These are phyloP conservation scores for Sorex maritimensis DNA, from an alignment of 2,797 vertebrate genomes.

Conservation along the genomic window DNA sequence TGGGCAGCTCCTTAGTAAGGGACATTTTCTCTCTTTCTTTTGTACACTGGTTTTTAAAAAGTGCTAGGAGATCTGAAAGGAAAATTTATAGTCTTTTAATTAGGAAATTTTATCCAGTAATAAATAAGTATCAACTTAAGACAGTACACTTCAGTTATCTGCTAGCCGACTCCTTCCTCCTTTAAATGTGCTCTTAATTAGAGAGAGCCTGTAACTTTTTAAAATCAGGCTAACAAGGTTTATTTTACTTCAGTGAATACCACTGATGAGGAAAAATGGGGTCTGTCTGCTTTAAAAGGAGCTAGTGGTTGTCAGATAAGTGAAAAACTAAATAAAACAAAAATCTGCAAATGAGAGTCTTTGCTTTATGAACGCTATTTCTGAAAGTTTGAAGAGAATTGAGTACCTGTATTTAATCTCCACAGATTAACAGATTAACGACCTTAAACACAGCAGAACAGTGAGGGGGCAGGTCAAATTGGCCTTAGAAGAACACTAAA, in stretches of 20 bases:
- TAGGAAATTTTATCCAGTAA: conserved; percentile 77
- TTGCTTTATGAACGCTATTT: conserved; percentile 49
- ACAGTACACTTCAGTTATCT: background rate
- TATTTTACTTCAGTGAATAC: conserved; percentile 38
- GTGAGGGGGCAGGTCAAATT: background rate
- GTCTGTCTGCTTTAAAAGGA: conserved; percentile 45
- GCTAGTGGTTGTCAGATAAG: conserved; percentile 25
- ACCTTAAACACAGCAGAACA: background rate
- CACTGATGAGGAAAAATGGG: background rate
- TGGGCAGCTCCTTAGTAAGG: background rate
- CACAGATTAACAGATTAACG: background rate
- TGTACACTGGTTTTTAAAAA: conserved; percentile 62
- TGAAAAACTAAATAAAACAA: conserved; percentile 40
- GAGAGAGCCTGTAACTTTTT: background rate
- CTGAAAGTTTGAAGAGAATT: conserved; percentile 1
- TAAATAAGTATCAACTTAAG: conserved; percentile 58
- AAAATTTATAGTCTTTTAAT: conserved; percentile 70
- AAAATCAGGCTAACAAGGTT: conserved; percentile 39
- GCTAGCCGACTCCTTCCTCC: background rate
- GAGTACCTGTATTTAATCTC: background rate
- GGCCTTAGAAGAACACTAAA: background rate
- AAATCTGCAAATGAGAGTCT: conserved; percentile 4
- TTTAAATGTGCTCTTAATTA: conserved; percentile 55
- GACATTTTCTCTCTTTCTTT: conserved; percentile 57
- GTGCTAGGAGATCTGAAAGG: conserved; percentile 76